These are phyloP conservation scores for Enteromius trimaculatus DNA, from an alignment of 2,797 vertebrate species.

Conservation along the genomic window DNA sequence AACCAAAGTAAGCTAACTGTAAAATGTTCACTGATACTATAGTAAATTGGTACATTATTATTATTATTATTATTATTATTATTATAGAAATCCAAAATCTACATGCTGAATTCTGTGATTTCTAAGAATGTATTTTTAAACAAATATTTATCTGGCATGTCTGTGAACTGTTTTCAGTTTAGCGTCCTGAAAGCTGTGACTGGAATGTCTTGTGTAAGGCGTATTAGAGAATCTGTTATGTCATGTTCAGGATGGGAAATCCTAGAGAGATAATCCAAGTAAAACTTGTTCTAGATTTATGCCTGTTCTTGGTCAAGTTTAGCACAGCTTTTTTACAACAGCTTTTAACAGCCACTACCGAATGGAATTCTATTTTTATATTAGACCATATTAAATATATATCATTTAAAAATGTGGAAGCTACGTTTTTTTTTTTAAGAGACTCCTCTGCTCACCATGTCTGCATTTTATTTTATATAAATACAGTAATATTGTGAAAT, in stretches of 20 bases:
- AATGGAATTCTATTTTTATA: not conserved
- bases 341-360: not conserved
- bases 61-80: not conserved
- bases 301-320: slow-evolving; percentile 47
- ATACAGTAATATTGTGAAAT: not conserved
- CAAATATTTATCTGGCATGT: not conserved
- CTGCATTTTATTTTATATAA: not conserved
- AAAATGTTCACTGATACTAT: not conserved
- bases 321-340: slow-evolving; percentile 1
- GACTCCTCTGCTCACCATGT: not conserved
- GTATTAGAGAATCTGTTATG: slow-evolving; percentile 66
- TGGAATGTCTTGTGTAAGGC: slow-evolving; percentile 69
- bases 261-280: slow-evolving; percentile 65
- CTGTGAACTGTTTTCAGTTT: slow-evolving; percentile 1
- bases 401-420: no score
- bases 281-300: slow-evolving; percentile 35
- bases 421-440: not conserved
- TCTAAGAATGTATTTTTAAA: not conserved
- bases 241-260: slow-evolving; percentile 65
- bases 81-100: not conserved
- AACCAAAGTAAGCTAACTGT: not conserved
- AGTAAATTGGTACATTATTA: not conserved
- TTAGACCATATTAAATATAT: not conserved
- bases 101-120: not conserved
- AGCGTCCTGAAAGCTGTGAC: slow-evolving; percentile 64